phyloP scores from a whole-genome alignment of 2,113 vertebrate genomes.

The Equus quagga region DNA sequence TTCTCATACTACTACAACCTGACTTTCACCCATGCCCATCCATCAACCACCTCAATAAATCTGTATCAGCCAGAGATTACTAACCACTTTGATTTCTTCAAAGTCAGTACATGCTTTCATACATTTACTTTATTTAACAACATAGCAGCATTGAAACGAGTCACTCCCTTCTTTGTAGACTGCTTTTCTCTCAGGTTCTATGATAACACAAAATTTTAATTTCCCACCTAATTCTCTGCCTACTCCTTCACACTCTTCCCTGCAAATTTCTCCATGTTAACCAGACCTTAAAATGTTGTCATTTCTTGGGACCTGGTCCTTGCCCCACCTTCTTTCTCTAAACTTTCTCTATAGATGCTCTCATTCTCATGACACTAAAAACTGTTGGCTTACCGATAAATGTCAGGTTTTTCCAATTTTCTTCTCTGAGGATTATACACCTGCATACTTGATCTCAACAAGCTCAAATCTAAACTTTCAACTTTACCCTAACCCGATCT shows the following conservation, averaged over 20 bases:
- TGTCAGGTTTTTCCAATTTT: not conserved
- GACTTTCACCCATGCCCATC: not conserved
- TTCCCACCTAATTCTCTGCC: not conserved
- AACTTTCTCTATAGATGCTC: not conserved
- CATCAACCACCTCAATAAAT: not conserved
- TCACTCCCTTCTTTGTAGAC: not conserved
- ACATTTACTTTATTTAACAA: not conserved
- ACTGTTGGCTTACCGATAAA: not conserved
- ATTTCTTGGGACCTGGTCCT: not conserved
- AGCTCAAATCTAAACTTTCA: not conserved
- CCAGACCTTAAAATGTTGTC: not conserved
- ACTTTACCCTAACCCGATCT: not conserved
- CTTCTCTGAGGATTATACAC: not conserved
- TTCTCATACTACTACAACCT: not conserved
- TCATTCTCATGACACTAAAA: not conserved
- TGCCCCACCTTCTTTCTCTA: not conserved
- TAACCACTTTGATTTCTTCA: not conserved
- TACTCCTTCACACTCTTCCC: not conserved
- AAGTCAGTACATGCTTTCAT: not conserved
- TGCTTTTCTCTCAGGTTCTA: not conserved
- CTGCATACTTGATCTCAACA: not conserved
- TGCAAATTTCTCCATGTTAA: not conserved
- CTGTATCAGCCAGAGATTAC: not conserved
- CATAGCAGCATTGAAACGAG: not conserved
- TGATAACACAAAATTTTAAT: not conserved